These are phyloP conservation scores for Notechis scutatus DNA, from an alignment of 2,113 vertebrate species.

Conservation along the genomic window DNA sequence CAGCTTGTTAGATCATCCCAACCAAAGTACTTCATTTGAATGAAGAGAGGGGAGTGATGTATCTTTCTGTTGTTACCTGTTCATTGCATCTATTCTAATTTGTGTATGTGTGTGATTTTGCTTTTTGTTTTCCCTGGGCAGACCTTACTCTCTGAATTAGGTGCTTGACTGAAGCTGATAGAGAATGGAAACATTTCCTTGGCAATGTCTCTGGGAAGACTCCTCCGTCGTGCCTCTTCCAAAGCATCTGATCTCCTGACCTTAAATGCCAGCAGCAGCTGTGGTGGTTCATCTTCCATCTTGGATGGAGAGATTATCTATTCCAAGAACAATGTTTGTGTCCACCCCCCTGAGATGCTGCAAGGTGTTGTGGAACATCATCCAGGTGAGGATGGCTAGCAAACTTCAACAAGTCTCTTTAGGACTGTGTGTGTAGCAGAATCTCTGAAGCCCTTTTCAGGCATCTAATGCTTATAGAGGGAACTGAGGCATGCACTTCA, in stretches of 20 bases:
- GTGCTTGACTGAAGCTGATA: conserved; percentile 48
- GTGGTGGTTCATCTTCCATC: conserved; percentile 51
- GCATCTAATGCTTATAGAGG: background rate
- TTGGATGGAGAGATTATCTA: conserved; percentile 93
- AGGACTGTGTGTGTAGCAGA: background rate
- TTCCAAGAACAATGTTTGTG: conserved; percentile 98
- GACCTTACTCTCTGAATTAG: conserved; percentile 36
- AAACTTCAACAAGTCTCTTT: background rate
- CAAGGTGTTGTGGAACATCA: conserved; percentile 88
- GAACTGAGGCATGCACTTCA: background rate
- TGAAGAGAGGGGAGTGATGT: background rate
- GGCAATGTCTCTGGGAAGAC: conserved; percentile 96
- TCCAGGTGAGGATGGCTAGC: conserved; percentile 76
- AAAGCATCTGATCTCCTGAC: conserved; percentile 96
- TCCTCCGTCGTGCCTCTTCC: conserved; percentile 93
- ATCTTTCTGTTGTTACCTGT: background rate
- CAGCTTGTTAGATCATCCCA: background rate
- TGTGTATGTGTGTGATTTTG: background rate
- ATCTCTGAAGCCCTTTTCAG: background rate
- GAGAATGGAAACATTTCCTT: conserved; percentile 85
- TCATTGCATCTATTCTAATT: background rate
- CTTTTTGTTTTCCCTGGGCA: conserved; percentile 29
- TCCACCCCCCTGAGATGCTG: conserved; percentile 87
- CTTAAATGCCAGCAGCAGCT: conserved; percentile 70
- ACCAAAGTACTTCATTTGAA: background rate